Evolutionary conservation across 2,888 invertebrate species (phyloP).

Genomic region (Campoplex capitator): DNA sequence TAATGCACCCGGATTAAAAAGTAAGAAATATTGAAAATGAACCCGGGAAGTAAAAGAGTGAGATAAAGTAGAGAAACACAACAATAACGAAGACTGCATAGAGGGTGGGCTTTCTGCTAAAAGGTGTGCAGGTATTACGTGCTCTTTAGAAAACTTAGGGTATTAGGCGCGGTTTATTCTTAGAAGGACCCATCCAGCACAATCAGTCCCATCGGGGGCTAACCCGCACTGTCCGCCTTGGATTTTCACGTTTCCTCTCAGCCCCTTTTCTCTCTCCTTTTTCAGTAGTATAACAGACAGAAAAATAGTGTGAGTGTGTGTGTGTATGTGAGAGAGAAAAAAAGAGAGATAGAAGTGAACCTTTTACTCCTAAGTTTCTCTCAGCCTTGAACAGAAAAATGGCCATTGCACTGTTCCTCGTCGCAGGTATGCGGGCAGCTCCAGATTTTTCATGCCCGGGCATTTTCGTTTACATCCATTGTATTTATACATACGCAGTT

Average conservation of each 20-base stretch:
- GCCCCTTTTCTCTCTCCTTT: not conserved
- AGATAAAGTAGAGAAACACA: not conserved
- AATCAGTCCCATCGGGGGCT: constrained; percentile 54
- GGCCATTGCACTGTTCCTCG: constrained; percentile 11
- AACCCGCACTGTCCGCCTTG: constrained; percentile 45
- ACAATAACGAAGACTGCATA: constrained; percentile 21
- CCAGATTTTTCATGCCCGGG: not conserved
- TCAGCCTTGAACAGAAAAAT: constrained; percentile 24
- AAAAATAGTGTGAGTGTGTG: not conserved
- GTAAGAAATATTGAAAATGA: not conserved
- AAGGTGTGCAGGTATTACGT: constrained; percentile 62
- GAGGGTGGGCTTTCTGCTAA: constrained; percentile 37
- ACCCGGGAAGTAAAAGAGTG: constrained; percentile 1
- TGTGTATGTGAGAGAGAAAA: not conserved
- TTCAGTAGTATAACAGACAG: not conserved
- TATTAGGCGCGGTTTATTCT: constrained; percentile 59
- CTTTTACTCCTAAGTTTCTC: constrained; percentile 12
- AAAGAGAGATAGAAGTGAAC: not conserved
- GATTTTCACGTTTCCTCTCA: constrained; percentile 45
- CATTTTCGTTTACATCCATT: not conserved
- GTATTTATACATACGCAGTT: not conserved
- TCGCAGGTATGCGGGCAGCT: not conserved
- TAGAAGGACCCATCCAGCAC: constrained; percentile 51
- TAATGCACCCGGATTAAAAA: not conserved
- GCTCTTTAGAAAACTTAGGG: constrained; percentile 57